These are phyloP conservation scores for Enteromius mattozi DNA, from an alignment of 2,797 vertebrate genomes.

Conservation along the genomic window DNA sequence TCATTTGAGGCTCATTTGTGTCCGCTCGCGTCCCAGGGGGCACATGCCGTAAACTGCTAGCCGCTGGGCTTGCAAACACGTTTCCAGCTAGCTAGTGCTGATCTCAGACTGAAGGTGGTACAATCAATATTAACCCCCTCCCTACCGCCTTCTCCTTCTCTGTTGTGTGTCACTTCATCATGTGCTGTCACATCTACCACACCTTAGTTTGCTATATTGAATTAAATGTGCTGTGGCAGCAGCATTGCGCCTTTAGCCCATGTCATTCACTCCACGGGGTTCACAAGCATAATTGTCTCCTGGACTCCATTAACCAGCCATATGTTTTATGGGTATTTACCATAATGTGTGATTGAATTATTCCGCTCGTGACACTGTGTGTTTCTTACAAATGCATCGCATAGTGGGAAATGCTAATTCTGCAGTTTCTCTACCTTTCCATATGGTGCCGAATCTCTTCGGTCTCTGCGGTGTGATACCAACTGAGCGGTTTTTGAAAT, in stretches of 20 bases:
- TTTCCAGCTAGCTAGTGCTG: constrained; percentile 31
- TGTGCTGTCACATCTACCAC: constrained; percentile 70
- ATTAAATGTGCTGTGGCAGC: constrained; percentile 73
- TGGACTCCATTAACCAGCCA: constrained; percentile 56
- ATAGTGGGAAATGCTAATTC: constrained; percentile 25
- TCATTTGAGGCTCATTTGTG: constrained; percentile 70
- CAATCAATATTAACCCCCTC: constrained; percentile 67
- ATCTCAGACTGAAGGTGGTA: constrained; percentile 65
- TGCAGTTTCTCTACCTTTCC: constrained; percentile 30
- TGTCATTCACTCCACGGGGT: constrained; percentile 55
- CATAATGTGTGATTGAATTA: constrained; percentile 59
- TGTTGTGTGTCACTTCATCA: constrained; percentile 76
- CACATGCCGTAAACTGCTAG: constrained; percentile 71
- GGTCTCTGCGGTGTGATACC: constrained; percentile 10
- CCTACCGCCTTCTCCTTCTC: constrained; percentile 61
- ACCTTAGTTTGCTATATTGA: constrained; percentile 74
- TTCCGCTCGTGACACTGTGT: constrained; percentile 38
- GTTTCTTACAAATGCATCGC: constrained; percentile 11
- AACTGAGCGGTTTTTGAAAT: constrained; percentile 27
- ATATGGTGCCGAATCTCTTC: constrained; percentile 20
- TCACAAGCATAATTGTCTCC: constrained; percentile 58
- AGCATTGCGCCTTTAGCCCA: constrained; percentile 22
- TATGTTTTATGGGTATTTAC: constrained; percentile 61
- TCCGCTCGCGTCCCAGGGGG: constrained; percentile 69
- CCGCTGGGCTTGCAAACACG: constrained; percentile 69